phyloP scores from a whole-genome alignment of 2,113 vertebrate genomes.

The Rhea pennata region DNA sequence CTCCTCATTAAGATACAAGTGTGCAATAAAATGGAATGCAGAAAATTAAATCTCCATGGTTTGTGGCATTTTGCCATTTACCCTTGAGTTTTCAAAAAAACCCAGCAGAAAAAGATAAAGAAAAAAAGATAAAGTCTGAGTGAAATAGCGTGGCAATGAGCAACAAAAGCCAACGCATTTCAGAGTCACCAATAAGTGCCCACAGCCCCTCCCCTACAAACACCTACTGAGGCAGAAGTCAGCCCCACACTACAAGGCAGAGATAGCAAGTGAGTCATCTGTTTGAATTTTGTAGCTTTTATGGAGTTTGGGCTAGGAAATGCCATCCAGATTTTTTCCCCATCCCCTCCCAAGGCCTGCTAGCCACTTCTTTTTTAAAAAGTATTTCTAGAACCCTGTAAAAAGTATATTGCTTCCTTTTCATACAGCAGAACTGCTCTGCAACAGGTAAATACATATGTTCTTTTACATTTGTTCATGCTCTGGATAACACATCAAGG shows the following conservation, averaged over 20 bases:
- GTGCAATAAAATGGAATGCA: slow-evolving; percentile 12
- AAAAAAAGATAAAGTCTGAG: neutral
- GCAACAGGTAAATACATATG: slow-evolving; percentile 3
- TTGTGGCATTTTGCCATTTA: slow-evolving; percentile 30
- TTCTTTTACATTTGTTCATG: neutral
- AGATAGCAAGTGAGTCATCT: neutral
- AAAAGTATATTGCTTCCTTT: neutral
- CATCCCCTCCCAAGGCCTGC: neutral
- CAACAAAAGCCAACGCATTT: neutral
- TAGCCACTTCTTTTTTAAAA: neutral
- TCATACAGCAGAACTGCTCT: neutral
- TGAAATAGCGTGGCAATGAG: neutral
- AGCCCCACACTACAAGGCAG: neutral
- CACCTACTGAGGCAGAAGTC: neutral
- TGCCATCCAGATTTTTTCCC: neutral
- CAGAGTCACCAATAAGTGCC: neutral
- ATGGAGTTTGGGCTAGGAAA: neutral
- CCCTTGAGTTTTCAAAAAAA: neutral
- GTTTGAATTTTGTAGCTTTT: neutral
- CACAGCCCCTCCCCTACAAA: neutral
- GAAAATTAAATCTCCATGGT: slow-evolving; percentile 51
- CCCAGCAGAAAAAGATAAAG: neutral
- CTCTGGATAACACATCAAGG: slow-evolving; percentile 4
- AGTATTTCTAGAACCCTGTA: neutral
- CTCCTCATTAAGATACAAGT: slow-evolving; percentile 44